These are phyloP conservation scores for Epiperipatus broadwayi DNA, from an alignment of 2,888 invertebrate genomes.

Conservation along the genomic window DNA sequence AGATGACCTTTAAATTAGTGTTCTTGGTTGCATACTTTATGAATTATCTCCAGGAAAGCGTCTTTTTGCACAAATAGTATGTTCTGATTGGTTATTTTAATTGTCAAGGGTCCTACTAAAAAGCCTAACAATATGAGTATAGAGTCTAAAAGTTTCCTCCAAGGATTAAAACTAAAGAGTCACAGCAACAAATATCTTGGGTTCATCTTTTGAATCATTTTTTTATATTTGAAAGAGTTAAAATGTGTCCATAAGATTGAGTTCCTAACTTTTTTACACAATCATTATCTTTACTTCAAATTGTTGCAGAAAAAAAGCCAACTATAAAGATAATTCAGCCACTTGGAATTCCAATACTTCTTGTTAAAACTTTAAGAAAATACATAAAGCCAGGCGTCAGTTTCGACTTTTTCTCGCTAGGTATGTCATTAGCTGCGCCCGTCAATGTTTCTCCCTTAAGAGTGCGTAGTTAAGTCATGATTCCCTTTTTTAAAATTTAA, in stretches of 20 bases:
- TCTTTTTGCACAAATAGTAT: constrained; percentile 82
- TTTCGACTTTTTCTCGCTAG: too few species aligned
- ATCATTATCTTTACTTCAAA: constrained; percentile 50
- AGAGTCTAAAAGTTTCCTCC: constrained; percentile 43
- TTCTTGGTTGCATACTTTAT: constrained; percentile 78
- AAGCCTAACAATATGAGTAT: constrained; percentile 69
- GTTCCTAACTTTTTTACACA: constrained; percentile 48
- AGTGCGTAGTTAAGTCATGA: too few species aligned
- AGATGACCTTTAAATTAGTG: too few species aligned
- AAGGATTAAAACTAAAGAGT: constrained; percentile 74
- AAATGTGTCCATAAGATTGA: too few species aligned
- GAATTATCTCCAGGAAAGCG: constrained; percentile 72
- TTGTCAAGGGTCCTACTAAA: constrained; percentile 62
- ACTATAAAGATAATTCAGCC: too few species aligned
- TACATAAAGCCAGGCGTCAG: too few species aligned
- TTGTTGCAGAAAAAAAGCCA: constrained; percentile 53
- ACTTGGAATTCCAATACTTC: too few species aligned
- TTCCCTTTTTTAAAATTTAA: too few species aligned
- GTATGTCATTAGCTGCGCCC: too few species aligned
- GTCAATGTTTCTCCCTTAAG: too few species aligned
- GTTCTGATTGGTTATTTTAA: constrained; percentile 61
- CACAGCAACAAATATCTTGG: constrained; percentile 63
- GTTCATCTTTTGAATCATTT: constrained; percentile 65
- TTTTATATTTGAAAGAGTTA: too few species aligned
- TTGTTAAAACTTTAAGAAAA: too few species aligned